Conservation (phyloP, 2,888 invertebrate genomes). For the Ariolimax columbianus region DNA sequence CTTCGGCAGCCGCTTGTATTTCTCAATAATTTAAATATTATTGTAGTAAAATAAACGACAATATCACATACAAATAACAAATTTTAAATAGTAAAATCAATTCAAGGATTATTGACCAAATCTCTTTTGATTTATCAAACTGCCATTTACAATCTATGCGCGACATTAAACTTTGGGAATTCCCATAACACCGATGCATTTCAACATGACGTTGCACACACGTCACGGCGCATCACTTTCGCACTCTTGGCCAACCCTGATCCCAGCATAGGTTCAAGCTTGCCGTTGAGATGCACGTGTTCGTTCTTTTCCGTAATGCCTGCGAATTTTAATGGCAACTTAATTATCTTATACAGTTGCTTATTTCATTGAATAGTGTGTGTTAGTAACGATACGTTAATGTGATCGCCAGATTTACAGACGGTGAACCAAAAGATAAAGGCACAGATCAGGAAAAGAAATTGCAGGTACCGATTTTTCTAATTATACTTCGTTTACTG, state of each 20-base stretch:
- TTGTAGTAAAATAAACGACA: not conserved
- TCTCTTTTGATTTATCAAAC: not conserved
- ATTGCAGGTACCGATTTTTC: conserved; percentile 39
- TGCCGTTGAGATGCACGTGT: conserved; percentile 29
- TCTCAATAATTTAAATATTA: not conserved
- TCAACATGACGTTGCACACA: conserved; percentile 30
- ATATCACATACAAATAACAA: not conserved
- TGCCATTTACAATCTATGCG: not conserved
- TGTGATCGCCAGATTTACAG: conserved; percentile 34
- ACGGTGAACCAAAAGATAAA: conserved; percentile 38
- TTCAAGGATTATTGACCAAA: not conserved
- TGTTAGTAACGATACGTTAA: not conserved
- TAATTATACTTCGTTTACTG: not conserved
- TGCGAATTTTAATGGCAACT: not conserved
- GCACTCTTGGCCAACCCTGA: not conserved
- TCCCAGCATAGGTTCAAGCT: not conserved
- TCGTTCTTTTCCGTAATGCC: not conserved
- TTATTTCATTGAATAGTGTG: not conserved
- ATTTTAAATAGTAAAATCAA: not conserved
- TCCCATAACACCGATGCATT: conserved; percentile 12
- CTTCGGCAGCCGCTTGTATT: no score
- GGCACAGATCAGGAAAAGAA: conserved; percentile 45
- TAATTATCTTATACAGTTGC: not conserved
- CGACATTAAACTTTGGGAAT: not conserved
- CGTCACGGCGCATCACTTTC: conserved; percentile 36